Percentiles rank a stretch among this genome's conserved stretches.
These are phyloP conservation scores for Saturnia japonica DNA, from an alignment of 2,888 invertebrate genomes.

Conservation along the genomic window DNA sequence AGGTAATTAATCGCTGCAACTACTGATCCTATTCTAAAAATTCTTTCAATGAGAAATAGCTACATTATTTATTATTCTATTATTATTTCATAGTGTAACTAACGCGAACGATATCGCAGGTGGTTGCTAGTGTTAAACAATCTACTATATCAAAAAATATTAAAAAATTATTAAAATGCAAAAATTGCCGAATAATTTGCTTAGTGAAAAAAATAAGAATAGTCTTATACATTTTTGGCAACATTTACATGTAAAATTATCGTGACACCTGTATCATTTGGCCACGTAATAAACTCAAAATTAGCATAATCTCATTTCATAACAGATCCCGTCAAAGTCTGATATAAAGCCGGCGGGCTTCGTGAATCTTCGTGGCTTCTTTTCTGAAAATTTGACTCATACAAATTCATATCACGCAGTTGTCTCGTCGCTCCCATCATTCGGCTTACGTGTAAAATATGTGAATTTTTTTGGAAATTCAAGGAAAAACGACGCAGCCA, in stretches of 20 bases:
- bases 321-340: constrained; percentile 10
- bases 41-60: too few species aligned
- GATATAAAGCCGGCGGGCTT: background rate
- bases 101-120: too few species aligned
- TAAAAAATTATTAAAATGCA: too few species aligned
- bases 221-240: constrained; percentile 14
- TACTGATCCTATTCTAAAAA: too few species aligned
- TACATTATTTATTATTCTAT: too few species aligned
- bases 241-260: background rate
- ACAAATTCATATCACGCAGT: constrained; percentile 11
- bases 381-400: constrained; percentile 7
- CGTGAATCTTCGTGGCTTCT: constrained; percentile 1
- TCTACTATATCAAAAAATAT: too few species aligned
- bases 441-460: constrained; percentile 14
- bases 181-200: background rate
- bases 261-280: constrained; percentile 7
- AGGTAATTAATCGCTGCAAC: too few species aligned
- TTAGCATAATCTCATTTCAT: constrained; percentile 10
- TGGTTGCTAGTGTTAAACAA: too few species aligned
- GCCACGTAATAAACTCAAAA: constrained; percentile 5
- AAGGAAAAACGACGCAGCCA: constrained; percentile 1
- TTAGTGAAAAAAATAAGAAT: constrained; percentile 7
- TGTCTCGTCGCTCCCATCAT: constrained; percentile 11
- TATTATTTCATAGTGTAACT: too few species aligned
- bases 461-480: constrained; percentile 10